Base-by-base conservation (phyloP, 1,140 invertebrate genomes). In the Leptinotarsa lineolata region DNA sequence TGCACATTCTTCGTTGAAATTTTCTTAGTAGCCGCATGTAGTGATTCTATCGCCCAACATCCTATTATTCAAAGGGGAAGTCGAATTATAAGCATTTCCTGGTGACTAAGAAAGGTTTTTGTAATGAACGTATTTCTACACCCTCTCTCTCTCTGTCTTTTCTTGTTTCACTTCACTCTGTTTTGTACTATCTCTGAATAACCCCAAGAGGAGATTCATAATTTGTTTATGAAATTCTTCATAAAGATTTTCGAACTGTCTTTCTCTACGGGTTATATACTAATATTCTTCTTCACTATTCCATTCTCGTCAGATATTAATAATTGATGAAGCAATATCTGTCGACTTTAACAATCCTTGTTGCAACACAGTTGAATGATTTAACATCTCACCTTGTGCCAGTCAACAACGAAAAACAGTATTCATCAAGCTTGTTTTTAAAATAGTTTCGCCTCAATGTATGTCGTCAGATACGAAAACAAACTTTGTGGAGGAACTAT, bases 61-160 rank as follows among this genome's bases (percentile, higher is more conserved):
- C 64, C 64, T 66, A 66, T 66, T 66, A 24, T 66, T 66, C 22
- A 44, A 66, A 66, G 64, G 64, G 64, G 64, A 66, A 66, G 64
- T 66, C 18, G 64, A 54, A 54, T 54, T 66, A 66, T 46, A 66
- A 66, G 64, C 16, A 66, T 66, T 66, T 66, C 64, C 64, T 22
- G 64, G 64, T 66, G 64, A 66, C 22, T 66, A 66, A 66, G 22
- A 66, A 66, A 6, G 30, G 30, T 39, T 66, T 66, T 66, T 44
- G 39, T 44, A 54, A 54, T 54, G 15, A 54, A 54, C 48, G 16
- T 18, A 54, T 54, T 54, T 54, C 15, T 6, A 18, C 4, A n/a
- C 48, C 15, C 48, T 5, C 16, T 2, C 16, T 54, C 13, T n/a
- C 13, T 2, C n/a, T 54, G 5, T n/a, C 1, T 48, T 48, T 48